Percentiles rank a stretch among this genome's conserved stretches.
These are phyloP conservation scores for Monopis laevigella DNA, from an alignment of 2,888 invertebrate species.

Conservation along the genomic window DNA sequence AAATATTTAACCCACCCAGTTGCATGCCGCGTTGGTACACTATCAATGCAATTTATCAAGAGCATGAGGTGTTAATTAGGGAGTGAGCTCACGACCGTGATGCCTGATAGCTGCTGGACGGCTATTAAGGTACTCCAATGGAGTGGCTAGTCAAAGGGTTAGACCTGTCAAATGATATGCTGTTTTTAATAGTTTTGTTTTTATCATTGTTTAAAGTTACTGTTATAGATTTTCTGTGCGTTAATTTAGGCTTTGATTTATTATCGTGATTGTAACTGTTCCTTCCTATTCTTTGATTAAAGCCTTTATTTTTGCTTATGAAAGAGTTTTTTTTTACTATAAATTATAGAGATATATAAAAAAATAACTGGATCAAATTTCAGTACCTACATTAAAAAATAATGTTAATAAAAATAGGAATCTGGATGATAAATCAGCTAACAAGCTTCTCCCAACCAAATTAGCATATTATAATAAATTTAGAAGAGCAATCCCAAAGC, in stretches of 20 bases:
- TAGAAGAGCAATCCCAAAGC: background rate
- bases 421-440: background rate
- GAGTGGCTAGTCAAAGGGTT: slow-evolving; percentile 2
- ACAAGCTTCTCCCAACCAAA: background rate
- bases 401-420: background rate
- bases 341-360: no score
- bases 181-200: background rate
- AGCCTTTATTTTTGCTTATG: no score
- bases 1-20: slow-evolving; percentile 22
- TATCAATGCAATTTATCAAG: slow-evolving; percentile 61
- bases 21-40: slow-evolving; percentile 20
- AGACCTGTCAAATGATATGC: background rate
- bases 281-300: no score
- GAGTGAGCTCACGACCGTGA: slow-evolving; percentile 56
- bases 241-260: no score
- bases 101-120: slow-evolving; percentile 4
- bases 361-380: no score
- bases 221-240: no score
- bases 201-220: background rate
- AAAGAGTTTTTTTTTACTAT: no score
- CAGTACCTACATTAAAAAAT: no score
- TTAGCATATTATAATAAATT: background rate
- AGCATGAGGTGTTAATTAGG: slow-evolving; percentile 62
- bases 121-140: slow-evolving; percentile 3
- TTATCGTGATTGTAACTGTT: no score